These are phyloP conservation scores for Callospermophilus lateralis DNA, from an alignment of 2,113 vertebrate species.

Conservation along the genomic window DNA sequence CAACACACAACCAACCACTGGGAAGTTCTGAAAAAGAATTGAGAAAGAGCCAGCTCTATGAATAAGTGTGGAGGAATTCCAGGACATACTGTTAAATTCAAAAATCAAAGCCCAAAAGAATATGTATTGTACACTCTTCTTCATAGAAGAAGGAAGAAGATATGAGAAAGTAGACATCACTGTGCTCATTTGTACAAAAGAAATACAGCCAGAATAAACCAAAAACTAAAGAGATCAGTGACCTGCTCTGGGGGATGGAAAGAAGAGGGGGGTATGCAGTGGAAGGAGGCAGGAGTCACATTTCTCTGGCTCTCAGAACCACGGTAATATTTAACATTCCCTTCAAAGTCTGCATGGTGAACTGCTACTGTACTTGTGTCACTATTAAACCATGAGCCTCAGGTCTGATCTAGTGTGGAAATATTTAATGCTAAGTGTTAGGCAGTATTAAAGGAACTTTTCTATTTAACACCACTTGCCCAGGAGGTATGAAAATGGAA, in stretches of 20 bases:
- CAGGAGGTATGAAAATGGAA: neutral
- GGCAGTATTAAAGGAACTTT: neutral
- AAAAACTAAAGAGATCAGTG: neutral
- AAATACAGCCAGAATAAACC: neutral
- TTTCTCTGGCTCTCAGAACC: neutral
- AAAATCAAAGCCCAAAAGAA: neutral
- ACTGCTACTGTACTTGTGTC: neutral
- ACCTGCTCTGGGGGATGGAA: no score
- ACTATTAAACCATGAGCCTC: neutral
- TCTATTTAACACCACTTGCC: neutral
- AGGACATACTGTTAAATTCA: neutral
- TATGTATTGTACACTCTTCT: rapidly evolving
- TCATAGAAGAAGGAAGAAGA: neutral
- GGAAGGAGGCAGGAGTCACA: neutral
- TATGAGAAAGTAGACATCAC: neutral
- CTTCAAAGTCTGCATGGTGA: neutral
- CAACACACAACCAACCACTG: no score
- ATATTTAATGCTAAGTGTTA: neutral
- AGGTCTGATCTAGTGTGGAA: neutral
- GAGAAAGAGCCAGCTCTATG: neutral
- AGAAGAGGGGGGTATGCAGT: no score
- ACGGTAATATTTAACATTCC: neutral
- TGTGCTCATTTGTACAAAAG: neutral
- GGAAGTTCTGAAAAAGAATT: neutral
- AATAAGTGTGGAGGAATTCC: neutral